A percentile compares a stretch with the other conserved stretches of the same genome.
Evolutionary conservation across 2,888 invertebrate genomes (phyloP).

Genomic region (Toxonevra muliebris): DNA sequence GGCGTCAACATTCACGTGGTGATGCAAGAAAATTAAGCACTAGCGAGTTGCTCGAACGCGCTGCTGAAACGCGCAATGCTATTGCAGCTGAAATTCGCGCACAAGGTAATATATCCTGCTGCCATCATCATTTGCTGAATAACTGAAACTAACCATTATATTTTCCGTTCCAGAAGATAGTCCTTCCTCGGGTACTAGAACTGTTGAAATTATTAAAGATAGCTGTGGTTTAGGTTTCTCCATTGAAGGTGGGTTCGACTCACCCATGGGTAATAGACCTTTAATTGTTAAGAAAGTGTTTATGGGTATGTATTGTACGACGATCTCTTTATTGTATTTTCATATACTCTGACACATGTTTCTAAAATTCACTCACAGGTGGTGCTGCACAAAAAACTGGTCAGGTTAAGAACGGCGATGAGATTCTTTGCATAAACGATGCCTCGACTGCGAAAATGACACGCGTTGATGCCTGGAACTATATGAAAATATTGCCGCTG

Average conservation of each 20-base stretch:
- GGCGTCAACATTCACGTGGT: conserved; percentile 58
- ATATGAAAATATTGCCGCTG: conserved; percentile 88
- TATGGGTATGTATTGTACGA: conserved; percentile 73
- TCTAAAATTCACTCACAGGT: conserved; percentile 67
- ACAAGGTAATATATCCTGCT: conserved; percentile 50
- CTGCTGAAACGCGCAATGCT: conserved; percentile 61
- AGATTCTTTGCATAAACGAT: conserved; percentile 84
- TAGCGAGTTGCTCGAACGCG: conserved; percentile 61
- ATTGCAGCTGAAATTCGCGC: conserved; percentile 63
- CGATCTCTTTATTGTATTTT: background rate
- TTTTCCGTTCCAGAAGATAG: conserved; percentile 50
- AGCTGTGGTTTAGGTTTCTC: conserved; percentile 94
- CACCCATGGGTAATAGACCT: conserved; percentile 88
- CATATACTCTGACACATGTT: background rate
- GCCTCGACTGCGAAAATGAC: conserved; percentile 83
- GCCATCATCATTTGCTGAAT: background rate
- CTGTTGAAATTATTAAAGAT: conserved; percentile 68
- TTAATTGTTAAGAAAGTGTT: conserved; percentile 92
- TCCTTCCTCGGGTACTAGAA: conserved; percentile 50
- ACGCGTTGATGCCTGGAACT: conserved; percentile 94
- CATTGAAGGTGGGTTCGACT: conserved; percentile 92
- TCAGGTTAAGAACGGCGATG: conserved; percentile 84
- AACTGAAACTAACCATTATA: background rate
- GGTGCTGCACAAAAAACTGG: conserved; percentile 90
- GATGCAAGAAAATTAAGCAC: conserved; percentile 62